Conservation (phyloP, 2,888 invertebrate species). For the Idaea straminata region DNA sequence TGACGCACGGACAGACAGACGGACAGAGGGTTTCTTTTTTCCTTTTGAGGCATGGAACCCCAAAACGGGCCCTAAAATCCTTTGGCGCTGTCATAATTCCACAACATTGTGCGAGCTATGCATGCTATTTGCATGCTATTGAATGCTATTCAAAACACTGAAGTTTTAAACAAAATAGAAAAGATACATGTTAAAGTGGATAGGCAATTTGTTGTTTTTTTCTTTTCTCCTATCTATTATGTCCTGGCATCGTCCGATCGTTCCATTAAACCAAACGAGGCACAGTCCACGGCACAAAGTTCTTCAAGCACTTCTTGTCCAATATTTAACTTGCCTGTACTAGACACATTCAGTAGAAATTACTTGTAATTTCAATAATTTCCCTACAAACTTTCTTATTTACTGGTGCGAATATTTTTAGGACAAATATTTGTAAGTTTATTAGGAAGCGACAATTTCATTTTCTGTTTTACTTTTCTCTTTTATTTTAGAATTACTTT, state of each 20-base stretch:
- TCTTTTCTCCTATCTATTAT: not conserved
- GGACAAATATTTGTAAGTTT: not conserved
- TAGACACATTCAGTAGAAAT: not conserved
- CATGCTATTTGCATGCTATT: too few relatives aligned
- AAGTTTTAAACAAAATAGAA: too few relatives aligned
- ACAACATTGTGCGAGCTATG: too few relatives aligned
- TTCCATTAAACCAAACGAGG: not conserved
- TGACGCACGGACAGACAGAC: too few relatives aligned
- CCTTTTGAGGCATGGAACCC: too few relatives aligned
- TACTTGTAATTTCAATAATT: not conserved
- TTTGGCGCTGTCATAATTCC: too few relatives aligned
- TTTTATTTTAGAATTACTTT: not conserved
- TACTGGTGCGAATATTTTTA: not conserved
- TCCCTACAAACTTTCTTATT: not conserved
- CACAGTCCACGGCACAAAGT: not conserved
- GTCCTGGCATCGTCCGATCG: not conserved
- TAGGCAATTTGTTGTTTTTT: too few relatives aligned
- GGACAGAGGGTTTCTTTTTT: too few relatives aligned
- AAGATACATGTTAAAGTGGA: too few relatives aligned
- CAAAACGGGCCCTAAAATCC: too few relatives aligned
- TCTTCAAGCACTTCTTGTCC: not conserved
- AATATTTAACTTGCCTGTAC: not conserved
- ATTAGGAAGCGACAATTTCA: not conserved
- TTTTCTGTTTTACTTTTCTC: not conserved
- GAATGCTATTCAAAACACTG: too few relatives aligned